phyloP scores from a whole-genome alignment of 2,113 vertebrate genomes.

The Anser brachyrhynchus region DNA sequence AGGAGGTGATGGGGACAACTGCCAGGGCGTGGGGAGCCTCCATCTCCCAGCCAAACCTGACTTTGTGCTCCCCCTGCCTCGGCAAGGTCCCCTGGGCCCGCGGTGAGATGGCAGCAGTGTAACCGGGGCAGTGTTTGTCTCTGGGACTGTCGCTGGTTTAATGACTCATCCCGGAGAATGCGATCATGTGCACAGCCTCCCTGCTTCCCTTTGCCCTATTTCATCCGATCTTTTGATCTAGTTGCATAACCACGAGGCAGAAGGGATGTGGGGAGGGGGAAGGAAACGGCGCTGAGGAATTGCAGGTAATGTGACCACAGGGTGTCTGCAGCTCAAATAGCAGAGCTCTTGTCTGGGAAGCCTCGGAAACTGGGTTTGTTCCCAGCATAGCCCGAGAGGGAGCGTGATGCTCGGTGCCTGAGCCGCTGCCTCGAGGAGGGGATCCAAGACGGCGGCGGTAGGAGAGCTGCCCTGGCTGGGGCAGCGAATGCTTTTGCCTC shows the following conservation, averaged over 20 bases:
- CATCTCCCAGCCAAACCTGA: background rate
- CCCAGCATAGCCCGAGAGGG: background rate
- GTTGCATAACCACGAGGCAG: constrained; percentile 55
- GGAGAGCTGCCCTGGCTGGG: background rate
- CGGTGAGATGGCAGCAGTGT: constrained; percentile 53
- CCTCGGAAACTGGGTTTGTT: constrained; percentile 4
- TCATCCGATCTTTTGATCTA: constrained; percentile 66
- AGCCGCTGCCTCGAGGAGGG: background rate
- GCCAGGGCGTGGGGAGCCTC: background rate
- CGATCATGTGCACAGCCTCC: constrained; percentile 46
- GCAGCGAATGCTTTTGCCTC: background rate
- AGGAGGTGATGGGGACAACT: background rate
- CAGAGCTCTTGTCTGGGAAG: constrained; percentile 36
- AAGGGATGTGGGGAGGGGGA: background rate
- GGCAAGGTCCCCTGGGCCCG: constrained; percentile 10
- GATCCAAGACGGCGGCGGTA: background rate
- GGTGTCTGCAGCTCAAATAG: background rate
- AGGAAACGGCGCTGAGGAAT: constrained; percentile 8
- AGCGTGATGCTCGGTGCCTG: background rate
- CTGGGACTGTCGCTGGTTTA: constrained; percentile 27
- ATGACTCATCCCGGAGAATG: constrained; percentile 66
- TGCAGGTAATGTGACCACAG: constrained; percentile 41
- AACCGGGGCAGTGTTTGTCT: constrained; percentile 64
- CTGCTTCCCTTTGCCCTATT: constrained; percentile 70
- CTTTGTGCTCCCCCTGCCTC: constrained; percentile 33